Evolutionary conservation across 2,113 vertebrate genomes (phyloP).

Genomic region (Turdus rufiventris): DNA sequence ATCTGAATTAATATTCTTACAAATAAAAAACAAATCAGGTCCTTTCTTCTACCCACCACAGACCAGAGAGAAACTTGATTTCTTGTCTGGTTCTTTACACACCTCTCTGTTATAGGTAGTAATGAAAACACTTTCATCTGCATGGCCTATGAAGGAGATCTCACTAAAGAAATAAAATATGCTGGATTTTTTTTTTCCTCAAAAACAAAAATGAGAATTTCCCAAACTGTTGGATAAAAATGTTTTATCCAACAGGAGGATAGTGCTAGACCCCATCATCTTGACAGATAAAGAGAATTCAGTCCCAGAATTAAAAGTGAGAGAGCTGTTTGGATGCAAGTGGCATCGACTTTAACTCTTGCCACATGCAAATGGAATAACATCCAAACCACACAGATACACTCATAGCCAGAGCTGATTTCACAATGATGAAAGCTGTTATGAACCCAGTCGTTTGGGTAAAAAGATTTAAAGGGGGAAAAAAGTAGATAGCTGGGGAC

Average conservation of each 20-base stretch:
- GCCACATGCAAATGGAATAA: background rate
- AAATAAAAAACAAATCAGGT: background rate
- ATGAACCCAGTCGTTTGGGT: background rate
- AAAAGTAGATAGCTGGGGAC: background rate
- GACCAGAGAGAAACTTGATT: background rate
- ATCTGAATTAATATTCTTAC: background rate
- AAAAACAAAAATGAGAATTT: background rate
- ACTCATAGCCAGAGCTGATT: background rate
- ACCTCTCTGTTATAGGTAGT: background rate
- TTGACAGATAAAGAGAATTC: constrained; percentile 6
- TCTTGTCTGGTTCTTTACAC: background rate
- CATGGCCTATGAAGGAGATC: background rate
- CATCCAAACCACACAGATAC: background rate
- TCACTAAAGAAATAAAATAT: background rate
- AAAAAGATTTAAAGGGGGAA: background rate
- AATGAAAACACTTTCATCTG: background rate
- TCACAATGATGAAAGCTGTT: background rate
- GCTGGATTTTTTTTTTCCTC: background rate
- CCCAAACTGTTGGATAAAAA: background rate
- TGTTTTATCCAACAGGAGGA: background rate
- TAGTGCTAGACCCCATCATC: background rate
- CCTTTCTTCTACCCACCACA: background rate
- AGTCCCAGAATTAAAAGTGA: background rate
- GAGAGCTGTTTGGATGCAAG: constrained; percentile 1
- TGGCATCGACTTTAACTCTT: background rate